phyloP scores from a whole-genome alignment of 2,888 invertebrate species.

The Melanchra persicariae region DNA sequence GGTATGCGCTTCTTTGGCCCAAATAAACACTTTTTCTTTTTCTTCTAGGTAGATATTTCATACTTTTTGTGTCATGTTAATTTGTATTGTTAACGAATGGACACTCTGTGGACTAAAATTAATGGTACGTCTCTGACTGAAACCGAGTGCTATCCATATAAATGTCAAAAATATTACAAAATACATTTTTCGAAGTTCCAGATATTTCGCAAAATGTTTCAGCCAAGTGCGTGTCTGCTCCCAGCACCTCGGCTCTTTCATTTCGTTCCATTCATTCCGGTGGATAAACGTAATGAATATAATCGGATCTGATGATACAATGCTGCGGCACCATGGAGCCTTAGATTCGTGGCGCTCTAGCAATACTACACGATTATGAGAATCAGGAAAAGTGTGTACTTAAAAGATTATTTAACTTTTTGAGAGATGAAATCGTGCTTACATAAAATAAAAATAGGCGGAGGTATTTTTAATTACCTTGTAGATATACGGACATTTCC shows the following conservation, averaged over 20 bases:
- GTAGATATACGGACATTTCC: too few relatives aligned
- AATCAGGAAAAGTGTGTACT: not conserved
- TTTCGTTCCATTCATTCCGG: slow-evolving; percentile 78
- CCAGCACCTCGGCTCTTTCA: slow-evolving; percentile 76
- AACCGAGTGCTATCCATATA: not conserved
- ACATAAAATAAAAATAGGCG: not conserved
- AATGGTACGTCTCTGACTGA: too few relatives aligned
- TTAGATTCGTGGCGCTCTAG: not conserved
- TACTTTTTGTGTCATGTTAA: not conserved
- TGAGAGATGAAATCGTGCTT: not conserved
- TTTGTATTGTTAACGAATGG: too few relatives aligned
- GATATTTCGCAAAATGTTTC: not conserved
- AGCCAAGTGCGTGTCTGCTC: slow-evolving; percentile 70
- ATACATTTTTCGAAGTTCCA: not conserved
- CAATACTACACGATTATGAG: not conserved
- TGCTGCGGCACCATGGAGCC: slow-evolving; percentile 40
- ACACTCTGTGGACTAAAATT: too few relatives aligned
- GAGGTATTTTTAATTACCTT: too few relatives aligned
- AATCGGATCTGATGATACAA: slow-evolving; percentile 67
- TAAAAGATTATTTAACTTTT: too few relatives aligned
- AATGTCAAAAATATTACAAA: not conserved
- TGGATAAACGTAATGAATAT: slow-evolving; percentile 83
- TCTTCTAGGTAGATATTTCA: not conserved
- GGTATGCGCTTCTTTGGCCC: too few relatives aligned
- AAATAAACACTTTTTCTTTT: too few relatives aligned